A percentile compares a stretch with the other conserved stretches of the same genome.
phyloP scores from a whole-genome alignment of 2,113 vertebrate species.

The Muntiacus reevesi region DNA sequence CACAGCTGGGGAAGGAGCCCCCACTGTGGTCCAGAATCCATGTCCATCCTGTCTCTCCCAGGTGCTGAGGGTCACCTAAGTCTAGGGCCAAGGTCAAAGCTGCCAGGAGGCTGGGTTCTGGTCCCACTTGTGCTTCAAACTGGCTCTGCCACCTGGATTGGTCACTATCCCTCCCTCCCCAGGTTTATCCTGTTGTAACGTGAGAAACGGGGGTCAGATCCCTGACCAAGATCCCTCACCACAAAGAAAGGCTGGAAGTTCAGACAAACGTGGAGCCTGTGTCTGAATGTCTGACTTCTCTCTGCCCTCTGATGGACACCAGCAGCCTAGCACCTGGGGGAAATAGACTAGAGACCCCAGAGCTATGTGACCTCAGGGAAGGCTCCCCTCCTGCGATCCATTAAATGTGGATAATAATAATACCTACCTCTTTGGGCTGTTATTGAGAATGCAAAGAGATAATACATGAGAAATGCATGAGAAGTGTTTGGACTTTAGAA shows the following conservation, averaged over 20 bases:
- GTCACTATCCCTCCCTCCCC: background rate
- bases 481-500: background rate
- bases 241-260: slow-evolving; percentile 8
- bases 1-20: background rate
- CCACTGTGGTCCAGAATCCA: background rate
- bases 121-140: background rate
- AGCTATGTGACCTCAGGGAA: background rate
- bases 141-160: background rate
- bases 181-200: background rate
- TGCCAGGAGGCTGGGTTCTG: background rate
- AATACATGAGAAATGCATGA: background rate
- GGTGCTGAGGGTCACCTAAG: background rate
- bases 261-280: background rate
- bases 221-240: background rate
- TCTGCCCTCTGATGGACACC: slow-evolving; percentile 54
- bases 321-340: background rate
- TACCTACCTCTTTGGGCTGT: background rate
- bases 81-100: background rate
- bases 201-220: background rate
- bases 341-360: background rate
- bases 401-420: background rate
- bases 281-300: background rate
- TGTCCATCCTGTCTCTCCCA: accelerated
- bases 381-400: background rate
- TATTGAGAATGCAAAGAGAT: background rate